Evolutionary conservation across 2,888 invertebrate genomes (phyloP), one percentile per base, ranked within the genome.

Genomic region (Oligia latruncula): DNA sequence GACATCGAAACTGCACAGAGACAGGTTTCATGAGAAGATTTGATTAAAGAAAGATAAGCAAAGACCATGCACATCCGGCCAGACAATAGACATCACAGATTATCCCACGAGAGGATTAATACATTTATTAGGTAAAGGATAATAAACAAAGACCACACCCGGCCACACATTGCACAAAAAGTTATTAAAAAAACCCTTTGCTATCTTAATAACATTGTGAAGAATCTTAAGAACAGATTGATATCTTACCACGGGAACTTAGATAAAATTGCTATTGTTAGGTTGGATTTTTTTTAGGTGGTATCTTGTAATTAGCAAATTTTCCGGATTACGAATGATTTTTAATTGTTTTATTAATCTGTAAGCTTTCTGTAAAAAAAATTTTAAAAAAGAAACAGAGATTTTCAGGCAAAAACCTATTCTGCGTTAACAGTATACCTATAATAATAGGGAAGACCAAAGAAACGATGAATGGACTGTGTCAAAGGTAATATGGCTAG

Each of bases 11-110:
- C 23, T 4, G 23, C n/a, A 20, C 17, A 29, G 17, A 67, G 23
- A 11, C 43, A 40, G 35, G 13, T 82, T 52, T 74, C 23, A 40
- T 46, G 23, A 66, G 43, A 64, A 11, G 17, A 58, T 43, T 82
- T 82, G 9, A 49, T 40, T 17, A 15, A 58, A 29, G 46, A 40
- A 40, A 40, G 17, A 58, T 49, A 75, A 46, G 40, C 23, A 23
- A 15, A 23, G 11, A 17, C 11, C 20, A 29, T 29, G 29, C 29
- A 62, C 8, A 58, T 49, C 55, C 35, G 64, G n/a, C 13, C n/a
- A 55, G 8, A 49, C 43, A 43, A 43, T 8, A 9, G 46, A 46
- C 23, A 64, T 55, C 11, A 11, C 13, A 55, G 43, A 81, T 15
- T 6, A 35, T 46, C 5, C 6, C 55, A 65, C 15, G 9, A 58